A percentile compares a stretch with the other conserved stretches of the same genome.
Evolutionary conservation across 2,797 vertebrate species (phyloP).

Genomic region (Characodon lateralis): DNA sequence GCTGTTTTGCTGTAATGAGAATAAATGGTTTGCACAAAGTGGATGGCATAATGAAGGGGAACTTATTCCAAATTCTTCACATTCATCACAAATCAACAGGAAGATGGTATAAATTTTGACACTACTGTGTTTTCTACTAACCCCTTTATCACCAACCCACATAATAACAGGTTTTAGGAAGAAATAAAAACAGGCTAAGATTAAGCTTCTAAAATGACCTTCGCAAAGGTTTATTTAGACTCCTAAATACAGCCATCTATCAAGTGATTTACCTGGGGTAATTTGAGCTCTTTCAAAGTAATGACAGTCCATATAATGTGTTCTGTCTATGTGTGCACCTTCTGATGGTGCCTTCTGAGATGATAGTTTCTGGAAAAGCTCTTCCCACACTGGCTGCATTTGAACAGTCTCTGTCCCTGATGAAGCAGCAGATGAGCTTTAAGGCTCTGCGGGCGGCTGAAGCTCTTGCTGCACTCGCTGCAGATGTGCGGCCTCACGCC

Average conservation of each 20-base stretch:
- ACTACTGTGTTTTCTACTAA: not conserved
- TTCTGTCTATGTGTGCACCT: conserved; percentile 77
- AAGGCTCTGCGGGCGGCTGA: conserved; percentile 85
- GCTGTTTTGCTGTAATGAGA: not conserved
- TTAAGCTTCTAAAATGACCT: not conserved
- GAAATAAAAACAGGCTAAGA: not conserved
- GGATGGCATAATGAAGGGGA: not conserved
- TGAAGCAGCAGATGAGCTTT: conserved; percentile 84
- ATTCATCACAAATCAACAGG: no score
- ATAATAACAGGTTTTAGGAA: not conserved
- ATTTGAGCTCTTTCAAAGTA: not conserved
- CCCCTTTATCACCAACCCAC: not conserved
- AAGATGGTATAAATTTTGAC: not conserved
- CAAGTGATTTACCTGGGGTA: not conserved
- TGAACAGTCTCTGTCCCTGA: conserved; percentile 79
- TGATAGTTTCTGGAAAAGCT: conserved; percentile 85
- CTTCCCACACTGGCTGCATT: conserved; percentile 81
- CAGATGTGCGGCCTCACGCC: conserved; percentile 85
- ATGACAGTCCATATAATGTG: not conserved
- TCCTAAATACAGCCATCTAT: not conserved
- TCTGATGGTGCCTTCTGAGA: conserved; percentile 82
- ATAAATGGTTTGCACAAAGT: not conserved
- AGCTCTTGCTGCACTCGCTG: conserved; percentile 84
- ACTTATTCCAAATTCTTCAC: not conserved
- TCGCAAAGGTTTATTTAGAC: not conserved